Base-by-base conservation (phyloP, 2,797 vertebrate genomes). In the Euthynnus affinis region DNA sequence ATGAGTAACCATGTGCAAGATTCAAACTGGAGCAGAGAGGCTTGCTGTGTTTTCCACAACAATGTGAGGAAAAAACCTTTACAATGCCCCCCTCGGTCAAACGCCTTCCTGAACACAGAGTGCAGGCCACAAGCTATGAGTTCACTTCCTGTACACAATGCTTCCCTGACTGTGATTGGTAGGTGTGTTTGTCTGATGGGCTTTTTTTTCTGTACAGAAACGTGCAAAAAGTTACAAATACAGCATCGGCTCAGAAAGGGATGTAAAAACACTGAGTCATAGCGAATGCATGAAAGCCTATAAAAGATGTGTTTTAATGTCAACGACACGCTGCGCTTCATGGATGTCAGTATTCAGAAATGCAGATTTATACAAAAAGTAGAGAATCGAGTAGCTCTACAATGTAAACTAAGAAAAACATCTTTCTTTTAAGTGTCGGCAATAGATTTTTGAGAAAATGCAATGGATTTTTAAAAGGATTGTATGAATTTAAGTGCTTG, bases 51-150 rank as follows among this genome's bases (percentile, higher is more conserved):
- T 81, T 75, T 66, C 71, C 68, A 89, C 85, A 93, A 93, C 93
- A 94, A 93, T 94, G 86, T 82, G 85, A 90, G 91, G 86, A 87
- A 91, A 87, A 90, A 86, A 83, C 56, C 74, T 85, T 87, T n/a
- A 91, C 91, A 88, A 90, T 80, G 80, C 61, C 62, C 71, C 74
- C 73, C 75, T 14, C 75, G 12, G 74, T 79, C 40, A 77, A 88
- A 86, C 59, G 49, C 80, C 87, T 94, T 94, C 94, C 93, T 93
- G 92, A 88, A 83, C 87, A 87, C 84, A 52, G 78, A 67, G 80
- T 42, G 22, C 82, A 75, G 74, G 66, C 85, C 81, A 79, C 82
- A 84, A 90, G 78, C 77, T 44, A 78, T 91, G 91, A 93, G 83
- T 76, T 92, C 81, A 92, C 93, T 93, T 95, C 94, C 95, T 93